Conservation (phyloP, 2,113 vertebrate genomes). For the Lophura nycthemera region DNA sequence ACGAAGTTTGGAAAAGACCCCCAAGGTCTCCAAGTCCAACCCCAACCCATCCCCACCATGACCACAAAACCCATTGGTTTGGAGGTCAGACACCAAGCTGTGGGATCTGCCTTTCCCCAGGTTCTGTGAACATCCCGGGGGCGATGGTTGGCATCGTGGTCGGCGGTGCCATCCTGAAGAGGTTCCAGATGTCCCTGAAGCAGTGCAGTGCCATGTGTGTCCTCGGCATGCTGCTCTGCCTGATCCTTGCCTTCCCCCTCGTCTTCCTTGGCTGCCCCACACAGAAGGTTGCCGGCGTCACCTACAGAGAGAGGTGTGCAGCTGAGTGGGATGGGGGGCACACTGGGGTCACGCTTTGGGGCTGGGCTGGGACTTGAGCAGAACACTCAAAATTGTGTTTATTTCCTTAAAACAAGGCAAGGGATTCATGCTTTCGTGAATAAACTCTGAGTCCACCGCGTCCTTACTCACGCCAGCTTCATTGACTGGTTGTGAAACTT, state of each 20-base stretch:
- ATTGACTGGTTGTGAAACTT: not conserved
- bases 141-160: constrained; percentile 86
- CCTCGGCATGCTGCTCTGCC: constrained; percentile 70
- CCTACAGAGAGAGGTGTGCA: constrained; percentile 55
- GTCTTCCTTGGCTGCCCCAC: constrained; percentile 90
- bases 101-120: constrained; percentile 55
- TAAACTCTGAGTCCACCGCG: accelerated
- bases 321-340: accelerated
- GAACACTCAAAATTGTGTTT: not conserved
- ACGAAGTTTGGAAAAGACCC: not conserved
- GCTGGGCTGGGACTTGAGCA: not conserved
- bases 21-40: too few relatives aligned
- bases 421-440: not conserved
- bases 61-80: accelerated
- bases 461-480: not conserved
- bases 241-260: constrained; percentile 80
- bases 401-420: not conserved
- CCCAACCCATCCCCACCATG: too few relatives aligned
- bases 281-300: constrained; percentile 75
- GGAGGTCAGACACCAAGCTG: not conserved
- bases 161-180: constrained; percentile 86
- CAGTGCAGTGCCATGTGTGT: constrained; percentile 80
- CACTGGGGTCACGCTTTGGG: not conserved
- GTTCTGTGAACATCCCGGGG: constrained; percentile 82
- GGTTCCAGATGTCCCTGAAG: constrained; percentile 77